Conservation (phyloP, 2,888 invertebrate species). For the Falcaria lacertinaria region DNA sequence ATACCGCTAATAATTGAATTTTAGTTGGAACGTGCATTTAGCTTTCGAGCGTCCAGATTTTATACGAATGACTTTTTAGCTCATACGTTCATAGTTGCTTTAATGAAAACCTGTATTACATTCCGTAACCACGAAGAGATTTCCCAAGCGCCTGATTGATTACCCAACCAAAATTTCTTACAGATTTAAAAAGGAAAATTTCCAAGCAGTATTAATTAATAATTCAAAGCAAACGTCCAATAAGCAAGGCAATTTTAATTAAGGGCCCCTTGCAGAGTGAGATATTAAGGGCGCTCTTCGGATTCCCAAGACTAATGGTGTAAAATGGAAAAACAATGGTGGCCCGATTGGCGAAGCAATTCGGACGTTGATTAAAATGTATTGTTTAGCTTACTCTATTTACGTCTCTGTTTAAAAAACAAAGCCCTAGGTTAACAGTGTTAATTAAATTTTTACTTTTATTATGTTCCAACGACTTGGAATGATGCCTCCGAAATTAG, state of each 20-base stretch:
- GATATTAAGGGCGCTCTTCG: constrained; percentile 42
- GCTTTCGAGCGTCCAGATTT: no score
- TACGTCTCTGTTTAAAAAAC: constrained; percentile 20
- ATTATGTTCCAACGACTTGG: no score
- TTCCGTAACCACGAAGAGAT: neutral
- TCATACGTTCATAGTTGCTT: no score
- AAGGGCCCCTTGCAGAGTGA: constrained; percentile 27
- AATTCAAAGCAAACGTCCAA: constrained; percentile 1
- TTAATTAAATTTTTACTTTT: neutral
- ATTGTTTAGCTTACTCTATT: constrained; percentile 49
- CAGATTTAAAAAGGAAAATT: no score
- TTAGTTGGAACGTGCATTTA: no score
- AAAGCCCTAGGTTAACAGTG: neutral
- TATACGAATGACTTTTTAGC: no score
- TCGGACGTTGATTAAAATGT: constrained; percentile 63
- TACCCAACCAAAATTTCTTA: no score
- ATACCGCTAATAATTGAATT: neutral
- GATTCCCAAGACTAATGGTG: constrained; percentile 34
- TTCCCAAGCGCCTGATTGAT: neutral
- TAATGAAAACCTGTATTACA: no score
- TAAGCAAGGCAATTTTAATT: constrained; percentile 26
- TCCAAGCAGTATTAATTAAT: neutral
- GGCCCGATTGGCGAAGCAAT: constrained; percentile 48
- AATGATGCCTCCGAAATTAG: no score
- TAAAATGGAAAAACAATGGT: constrained; percentile 43